Base-by-base conservation (phyloP, 2,888 invertebrate species). In the Macrophya alboannulata region DNA sequence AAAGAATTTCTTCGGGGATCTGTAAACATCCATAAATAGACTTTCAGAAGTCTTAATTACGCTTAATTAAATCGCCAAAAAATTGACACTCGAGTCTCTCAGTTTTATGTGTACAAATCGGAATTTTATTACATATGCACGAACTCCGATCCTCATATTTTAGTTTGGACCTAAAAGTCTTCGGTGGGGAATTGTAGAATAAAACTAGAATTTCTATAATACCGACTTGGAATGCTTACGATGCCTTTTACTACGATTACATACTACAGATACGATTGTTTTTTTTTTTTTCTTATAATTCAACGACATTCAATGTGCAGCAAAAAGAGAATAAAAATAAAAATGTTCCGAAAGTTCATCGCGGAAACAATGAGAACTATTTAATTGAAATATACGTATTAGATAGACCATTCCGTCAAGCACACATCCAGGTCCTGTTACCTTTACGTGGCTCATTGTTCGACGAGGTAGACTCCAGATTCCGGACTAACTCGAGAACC, bases 381-480 rank as follows among this genome's bases (percentile, higher is more conserved):
- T 81, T 62, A 62, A 81, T 81, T 62, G 81, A 81, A 81, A 81
- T 62, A 81, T 43, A 79, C 37, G 9, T 76, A 48, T n/a, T n/a
- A 1, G 17, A 77, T 59, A 43, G 43, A 25, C 6, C 81, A 62
- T 81, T 15, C 4, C 40, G n/a, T 21, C 40, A 40, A 62, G 40
- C 40, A 81, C 81, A 81, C 81, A 62, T 81, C 17, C 81, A 62
- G 62, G 62, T 81, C 59, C 81, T 62, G 81, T 81, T 81, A 81
- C 62, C 43, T 81, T 81, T 81, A 62, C 81, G 62, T 81, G 81
- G 43, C 21, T 81, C 81, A 62, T 81, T 81, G 81, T 81, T 81
- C 62, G 81, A n/a, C 21, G 10, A 40, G 9, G 31, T 43, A 51
- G 62, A 62, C 51, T 43, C 17, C 59, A 43, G 62, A 74, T 43